A percentile compares a stretch with the other conserved stretches of the same genome.
These are phyloP conservation scores for Drosophila auraria DNA, from an alignment of 1,140 invertebrate species.

Conservation along the genomic window DNA sequence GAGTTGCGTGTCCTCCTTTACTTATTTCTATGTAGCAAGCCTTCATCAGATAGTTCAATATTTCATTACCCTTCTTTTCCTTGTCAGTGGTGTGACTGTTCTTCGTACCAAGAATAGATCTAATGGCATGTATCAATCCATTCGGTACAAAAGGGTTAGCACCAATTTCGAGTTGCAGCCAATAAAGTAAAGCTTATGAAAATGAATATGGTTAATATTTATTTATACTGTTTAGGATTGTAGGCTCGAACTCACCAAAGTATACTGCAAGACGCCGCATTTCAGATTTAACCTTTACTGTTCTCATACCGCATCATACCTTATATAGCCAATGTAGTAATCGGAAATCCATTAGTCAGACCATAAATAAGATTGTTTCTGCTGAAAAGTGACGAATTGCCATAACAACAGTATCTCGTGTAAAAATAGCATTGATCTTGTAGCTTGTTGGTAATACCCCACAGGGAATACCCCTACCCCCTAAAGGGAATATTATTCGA, in stretches of 20 bases:
- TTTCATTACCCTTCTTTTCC: no score
- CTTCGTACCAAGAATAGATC: no score
- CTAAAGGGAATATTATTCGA: no score
- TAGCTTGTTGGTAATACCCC: no score
- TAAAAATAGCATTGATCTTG: background rate
- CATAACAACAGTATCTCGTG: background rate
- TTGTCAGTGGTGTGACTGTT: no score
- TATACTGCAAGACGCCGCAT: background rate
- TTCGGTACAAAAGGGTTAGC: no score
- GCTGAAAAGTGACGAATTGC: background rate
- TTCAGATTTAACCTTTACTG: background rate
- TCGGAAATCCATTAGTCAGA: slow-evolving; percentile 9
- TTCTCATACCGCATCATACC: no score
- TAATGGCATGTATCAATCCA: no score
- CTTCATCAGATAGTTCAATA: background rate
- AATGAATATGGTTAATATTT: background rate
- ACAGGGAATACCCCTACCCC: background rate
- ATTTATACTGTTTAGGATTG: no score
- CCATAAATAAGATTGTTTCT: background rate
- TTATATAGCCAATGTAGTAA: background rate
- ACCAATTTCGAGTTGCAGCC: background rate
- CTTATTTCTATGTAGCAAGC: background rate
- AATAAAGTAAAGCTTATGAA: background rate
- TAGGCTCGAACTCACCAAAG: background rate
- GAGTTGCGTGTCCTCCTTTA: background rate